Percentiles rank a stretch among this genome's conserved stretches.
Evolutionary conservation across 2,797 vertebrate genomes (phyloP).

Genomic region (Lacerta bilineata): DNA sequence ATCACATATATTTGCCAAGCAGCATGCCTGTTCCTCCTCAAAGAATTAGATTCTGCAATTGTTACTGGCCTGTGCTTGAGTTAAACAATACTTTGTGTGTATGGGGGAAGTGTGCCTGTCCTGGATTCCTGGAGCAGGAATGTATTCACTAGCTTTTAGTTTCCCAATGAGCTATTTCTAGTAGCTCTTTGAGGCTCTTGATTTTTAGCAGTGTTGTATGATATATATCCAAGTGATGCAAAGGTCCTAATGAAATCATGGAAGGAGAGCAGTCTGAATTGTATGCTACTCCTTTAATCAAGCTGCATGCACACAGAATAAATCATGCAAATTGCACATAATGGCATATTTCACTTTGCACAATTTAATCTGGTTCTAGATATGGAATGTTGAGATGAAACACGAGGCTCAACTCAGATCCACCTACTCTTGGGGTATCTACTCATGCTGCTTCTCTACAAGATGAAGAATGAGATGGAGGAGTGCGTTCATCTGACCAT

Average conservation of each 20-base stretch:
- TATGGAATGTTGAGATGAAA: background rate
- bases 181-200: background rate
- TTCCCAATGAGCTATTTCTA: background rate
- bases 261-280: background rate
- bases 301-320: background rate
- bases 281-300: background rate
- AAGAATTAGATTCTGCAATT: background rate
- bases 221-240: background rate
- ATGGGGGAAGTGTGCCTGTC: no score
- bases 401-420: background rate
- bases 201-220: background rate
- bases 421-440: background rate
- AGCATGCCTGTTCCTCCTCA: background rate
- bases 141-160: background rate
- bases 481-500: no score
- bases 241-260: background rate
- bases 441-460: background rate
- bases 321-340: background rate
- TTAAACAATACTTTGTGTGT: background rate
- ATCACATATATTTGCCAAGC: background rate
- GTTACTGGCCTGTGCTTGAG: background rate
- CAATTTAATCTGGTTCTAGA: background rate
- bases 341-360: background rate
- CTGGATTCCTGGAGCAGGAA: background rate
- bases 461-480: background rate